phyloP scores from a whole-genome alignment of 1,140 invertebrate species.

The Tetragnatha versicolor region DNA sequence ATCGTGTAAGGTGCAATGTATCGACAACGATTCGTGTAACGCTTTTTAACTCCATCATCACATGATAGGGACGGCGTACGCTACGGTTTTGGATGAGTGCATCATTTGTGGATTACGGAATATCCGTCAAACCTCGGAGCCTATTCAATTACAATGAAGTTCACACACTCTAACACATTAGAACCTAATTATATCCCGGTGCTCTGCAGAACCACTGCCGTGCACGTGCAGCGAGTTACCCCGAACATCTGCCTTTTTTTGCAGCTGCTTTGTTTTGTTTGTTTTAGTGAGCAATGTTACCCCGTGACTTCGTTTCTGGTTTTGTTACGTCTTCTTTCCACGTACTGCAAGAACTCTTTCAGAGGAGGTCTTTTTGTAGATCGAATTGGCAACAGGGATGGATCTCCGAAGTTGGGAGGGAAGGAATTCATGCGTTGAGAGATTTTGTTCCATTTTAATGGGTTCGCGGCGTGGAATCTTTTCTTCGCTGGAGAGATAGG shows the following conservation, averaged over 20 bases:
- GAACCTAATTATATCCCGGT: conserved; percentile 9
- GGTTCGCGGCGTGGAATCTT: too few relatives aligned
- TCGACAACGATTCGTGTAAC: not conserved
- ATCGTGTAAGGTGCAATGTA: too few relatives aligned
- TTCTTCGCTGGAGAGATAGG: too few relatives aligned
- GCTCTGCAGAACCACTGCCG: not conserved
- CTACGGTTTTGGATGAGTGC: not conserved
- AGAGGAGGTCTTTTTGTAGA: too few relatives aligned
- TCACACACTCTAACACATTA: conserved; percentile 12
- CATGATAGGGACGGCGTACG: not conserved
- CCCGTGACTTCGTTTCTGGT: not conserved
- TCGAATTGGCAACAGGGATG: too few relatives aligned
- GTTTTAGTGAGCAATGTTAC: not conserved
- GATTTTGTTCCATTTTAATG: too few relatives aligned
- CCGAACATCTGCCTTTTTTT: too few relatives aligned
- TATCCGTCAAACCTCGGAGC: conserved; percentile 3
- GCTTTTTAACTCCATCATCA: not conserved
- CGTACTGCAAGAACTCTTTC: too few relatives aligned
- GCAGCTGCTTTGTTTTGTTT: not conserved
- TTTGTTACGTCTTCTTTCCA: not conserved
- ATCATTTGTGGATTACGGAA: conserved; percentile 10
- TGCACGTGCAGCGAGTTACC: not conserved
- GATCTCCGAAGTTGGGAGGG: too few relatives aligned
- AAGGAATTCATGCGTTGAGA: too few relatives aligned
- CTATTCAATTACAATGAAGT: conserved; percentile 24